Evolutionary conservation across 2,888 invertebrate species (phyloP).

Genomic region (Octonoba sinensis): DNA sequence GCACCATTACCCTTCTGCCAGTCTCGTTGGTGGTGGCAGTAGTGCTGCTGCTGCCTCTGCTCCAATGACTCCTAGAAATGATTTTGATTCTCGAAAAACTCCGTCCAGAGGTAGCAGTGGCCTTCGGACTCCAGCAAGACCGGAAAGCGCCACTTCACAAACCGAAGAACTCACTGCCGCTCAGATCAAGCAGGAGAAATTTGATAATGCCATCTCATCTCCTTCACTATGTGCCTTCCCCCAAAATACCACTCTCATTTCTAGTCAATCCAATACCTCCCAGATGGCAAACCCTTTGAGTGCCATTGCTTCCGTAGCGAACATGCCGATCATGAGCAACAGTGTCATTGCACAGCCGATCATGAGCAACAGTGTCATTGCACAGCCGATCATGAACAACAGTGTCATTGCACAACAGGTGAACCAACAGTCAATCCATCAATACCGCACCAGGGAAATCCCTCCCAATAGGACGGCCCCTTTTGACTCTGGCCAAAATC

Average conservation of each 20-base stretch:
- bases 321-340: neutral
- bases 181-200: constrained; percentile 37
- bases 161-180: constrained; percentile 28
- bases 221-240: constrained; percentile 38
- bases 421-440: neutral
- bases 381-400: neutral
- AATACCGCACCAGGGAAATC: too few relatives aligned
- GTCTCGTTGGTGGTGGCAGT: too few relatives aligned
- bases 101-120: constrained; percentile 51
- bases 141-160: constrained; percentile 54
- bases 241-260: neutral
- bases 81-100: constrained; percentile 45
- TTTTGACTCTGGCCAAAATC: constrained; percentile 17
- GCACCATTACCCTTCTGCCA: too few relatives aligned
- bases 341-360: neutral
- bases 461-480: constrained; percentile 36
- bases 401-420: neutral
- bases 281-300: too few relatives aligned
- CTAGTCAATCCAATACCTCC: neutral
- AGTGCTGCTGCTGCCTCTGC: constrained; percentile 3
- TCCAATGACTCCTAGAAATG: constrained; percentile 25
- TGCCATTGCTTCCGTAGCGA: neutral
- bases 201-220: constrained; percentile 24
- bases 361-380: neutral
- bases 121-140: constrained; percentile 42